A percentile compares a stretch with the other conserved stretches of the same genome.
phyloP scores from a whole-genome alignment of 2,888 invertebrate genomes.

The Limnephilus auricula region DNA sequence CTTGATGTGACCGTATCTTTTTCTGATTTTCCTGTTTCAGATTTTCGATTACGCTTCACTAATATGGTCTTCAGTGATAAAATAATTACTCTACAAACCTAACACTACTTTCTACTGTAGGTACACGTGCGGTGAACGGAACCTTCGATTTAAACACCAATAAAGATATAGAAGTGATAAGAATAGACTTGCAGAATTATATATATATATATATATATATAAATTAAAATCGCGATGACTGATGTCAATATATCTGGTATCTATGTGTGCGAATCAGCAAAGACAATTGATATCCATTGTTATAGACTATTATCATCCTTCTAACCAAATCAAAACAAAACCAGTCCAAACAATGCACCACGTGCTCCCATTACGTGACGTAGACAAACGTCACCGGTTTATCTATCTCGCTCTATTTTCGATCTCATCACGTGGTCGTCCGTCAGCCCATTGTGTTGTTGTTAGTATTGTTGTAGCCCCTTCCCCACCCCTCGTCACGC shows the following conservation, averaged over 20 bases:
- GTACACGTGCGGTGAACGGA: too few species aligned
- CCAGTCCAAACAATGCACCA: neutral
- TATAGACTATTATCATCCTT: neutral
- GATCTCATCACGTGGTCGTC: conserved; percentile 22
- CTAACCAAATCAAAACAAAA: neutral
- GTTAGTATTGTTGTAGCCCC: neutral
- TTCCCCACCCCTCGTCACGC: neutral
- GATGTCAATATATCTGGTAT: neutral
- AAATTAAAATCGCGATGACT: neutral
- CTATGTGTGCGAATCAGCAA: neutral
- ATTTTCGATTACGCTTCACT: too few species aligned
- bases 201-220: neutral
- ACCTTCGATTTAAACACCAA: too few species aligned
- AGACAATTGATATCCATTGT: neutral
- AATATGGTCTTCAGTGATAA: too few species aligned
- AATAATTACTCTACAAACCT: too few species aligned
- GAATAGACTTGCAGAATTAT: neutral
- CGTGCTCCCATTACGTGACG: conserved; percentile 11
- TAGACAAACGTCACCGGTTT: neutral
- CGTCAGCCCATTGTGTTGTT: neutral
- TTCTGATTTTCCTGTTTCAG: too few species aligned
- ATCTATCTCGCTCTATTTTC: conserved; percentile 21
- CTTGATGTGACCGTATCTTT: too few species aligned
- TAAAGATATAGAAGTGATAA: too few species aligned
- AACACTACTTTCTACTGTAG: too few species aligned